Evolutionary conservation across 2,113 vertebrate genomes (phyloP).

Genomic region (Apaloderma vittatum): DNA sequence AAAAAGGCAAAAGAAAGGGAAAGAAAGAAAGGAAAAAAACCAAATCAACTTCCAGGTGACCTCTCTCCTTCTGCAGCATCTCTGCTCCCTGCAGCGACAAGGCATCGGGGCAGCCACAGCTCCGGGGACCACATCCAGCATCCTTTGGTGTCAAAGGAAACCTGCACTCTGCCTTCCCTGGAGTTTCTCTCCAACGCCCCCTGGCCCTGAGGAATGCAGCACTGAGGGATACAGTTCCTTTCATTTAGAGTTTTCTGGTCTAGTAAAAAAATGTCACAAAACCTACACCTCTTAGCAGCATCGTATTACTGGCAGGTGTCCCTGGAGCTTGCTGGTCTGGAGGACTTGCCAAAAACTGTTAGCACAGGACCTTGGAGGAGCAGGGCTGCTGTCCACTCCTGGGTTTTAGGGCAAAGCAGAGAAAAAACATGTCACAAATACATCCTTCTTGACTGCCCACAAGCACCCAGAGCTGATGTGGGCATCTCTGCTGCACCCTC

Average conservation of each 20-base stretch:
- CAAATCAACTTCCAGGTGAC: constrained; percentile 61
- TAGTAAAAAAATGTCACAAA: background rate
- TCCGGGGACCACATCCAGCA: constrained; percentile 6
- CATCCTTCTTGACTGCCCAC: background rate
- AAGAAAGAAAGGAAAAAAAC: background rate
- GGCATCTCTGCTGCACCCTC: background rate
- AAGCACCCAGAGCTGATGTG: background rate
- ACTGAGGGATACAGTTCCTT: background rate
- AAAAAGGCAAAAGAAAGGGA: constrained; percentile 34
- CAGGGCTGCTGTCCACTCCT: background rate
- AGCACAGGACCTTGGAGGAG: background rate
- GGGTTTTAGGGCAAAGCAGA: background rate
- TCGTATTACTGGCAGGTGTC: background rate
- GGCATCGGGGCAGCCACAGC: background rate
- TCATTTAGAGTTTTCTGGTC: background rate
- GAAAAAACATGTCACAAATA: background rate
- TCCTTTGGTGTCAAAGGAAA: background rate
- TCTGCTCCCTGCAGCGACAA: background rate
- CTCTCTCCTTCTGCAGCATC: constrained; percentile 19
- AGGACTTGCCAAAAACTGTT: background rate
- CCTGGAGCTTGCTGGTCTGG: background rate
- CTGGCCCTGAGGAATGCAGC: background rate
- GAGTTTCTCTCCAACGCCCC: background rate
- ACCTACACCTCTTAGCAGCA: background rate
- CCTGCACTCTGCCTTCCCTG: constrained; percentile 24